A percentile compares a stretch with the other conserved stretches of the same genome.
Evolutionary conservation across 2,888 invertebrate species (phyloP).

Genomic region (Sarcophaga carnaria): DNA sequence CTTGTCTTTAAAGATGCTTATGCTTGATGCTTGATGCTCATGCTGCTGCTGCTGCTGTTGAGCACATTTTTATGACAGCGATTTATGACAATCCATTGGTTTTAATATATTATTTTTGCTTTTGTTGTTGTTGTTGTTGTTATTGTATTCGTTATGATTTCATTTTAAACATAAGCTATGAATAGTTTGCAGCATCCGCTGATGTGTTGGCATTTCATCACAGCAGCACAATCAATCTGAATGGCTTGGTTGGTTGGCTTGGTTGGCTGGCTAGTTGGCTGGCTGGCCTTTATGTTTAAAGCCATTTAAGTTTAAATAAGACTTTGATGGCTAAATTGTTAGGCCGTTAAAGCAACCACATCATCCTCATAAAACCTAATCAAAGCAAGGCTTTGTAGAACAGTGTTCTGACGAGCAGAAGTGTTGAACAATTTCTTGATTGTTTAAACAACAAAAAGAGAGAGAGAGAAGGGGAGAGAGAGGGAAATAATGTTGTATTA

Average conservation of each 20-base stretch:
- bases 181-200: conserved; percentile 58
- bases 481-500: conserved; percentile 56
- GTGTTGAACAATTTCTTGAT: conserved; percentile 63
- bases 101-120: conserved; percentile 18
- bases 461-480: neutral
- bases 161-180: neutral
- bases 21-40: neutral
- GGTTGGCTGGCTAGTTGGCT: neutral
- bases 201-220: conserved; percentile 57
- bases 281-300: neutral
- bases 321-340: conserved; percentile 68
- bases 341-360: neutral
- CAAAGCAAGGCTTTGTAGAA: neutral
- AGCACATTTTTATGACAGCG: conserved; percentile 64
- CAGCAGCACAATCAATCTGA: neutral
- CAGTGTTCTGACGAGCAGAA: conserved; percentile 1
- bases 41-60: conserved; percentile 30
- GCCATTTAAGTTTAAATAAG: conserved; percentile 56
- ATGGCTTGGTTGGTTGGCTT: neutral
- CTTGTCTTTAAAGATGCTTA: neutral
- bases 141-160: conserved; percentile 31
- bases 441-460: neutral
- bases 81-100: conserved; percentile 66
- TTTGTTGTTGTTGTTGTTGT: conserved; percentile 50
- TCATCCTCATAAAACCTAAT: neutral